These are phyloP conservation scores for Eledona agricola DNA, from an alignment of 2,888 invertebrate species.

Conservation along the genomic window DNA sequence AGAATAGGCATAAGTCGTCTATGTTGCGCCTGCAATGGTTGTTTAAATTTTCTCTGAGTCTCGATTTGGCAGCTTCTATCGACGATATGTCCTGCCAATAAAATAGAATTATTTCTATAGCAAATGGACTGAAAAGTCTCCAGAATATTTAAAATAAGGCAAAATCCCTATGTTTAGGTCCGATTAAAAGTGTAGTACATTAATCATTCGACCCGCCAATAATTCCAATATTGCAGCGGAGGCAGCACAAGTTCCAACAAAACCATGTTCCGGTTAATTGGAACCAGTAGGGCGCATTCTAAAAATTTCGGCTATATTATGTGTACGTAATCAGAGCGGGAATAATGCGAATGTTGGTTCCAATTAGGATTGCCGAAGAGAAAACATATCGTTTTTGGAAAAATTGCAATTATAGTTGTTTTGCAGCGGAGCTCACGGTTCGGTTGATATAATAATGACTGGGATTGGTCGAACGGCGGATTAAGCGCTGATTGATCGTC, in stretches of 20 bases:
- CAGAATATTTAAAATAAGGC: conserved; percentile 32
- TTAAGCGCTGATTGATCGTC: conserved; percentile 41
- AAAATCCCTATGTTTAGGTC: too few relatives aligned
- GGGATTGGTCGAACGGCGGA: conserved; percentile 29
- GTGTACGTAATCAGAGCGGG: too few relatives aligned
- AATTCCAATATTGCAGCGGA: conserved; percentile 33
- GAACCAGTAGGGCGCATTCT: conserved; percentile 29
- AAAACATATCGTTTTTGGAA: conserved; percentile 16
- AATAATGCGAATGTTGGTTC: conserved; percentile 28
- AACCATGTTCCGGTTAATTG: conserved; percentile 35
- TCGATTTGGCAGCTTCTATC: too few relatives aligned
- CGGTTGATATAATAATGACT: conserved; percentile 28
- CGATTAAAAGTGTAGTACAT: conserved; percentile 36
- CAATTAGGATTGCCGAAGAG: conserved; percentile 10
- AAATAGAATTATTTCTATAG: too few relatives aligned
- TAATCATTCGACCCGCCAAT: conserved; percentile 32
- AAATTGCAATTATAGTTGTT: conserved; percentile 32
- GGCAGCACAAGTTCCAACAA: conserved; percentile 33
- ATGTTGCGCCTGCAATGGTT: too few relatives aligned
- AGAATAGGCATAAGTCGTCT: too few relatives aligned
- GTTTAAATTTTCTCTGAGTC: too few relatives aligned
- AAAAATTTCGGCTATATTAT: conserved; percentile 29
- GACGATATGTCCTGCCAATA: too few relatives aligned
- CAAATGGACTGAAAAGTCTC: conserved; percentile 10
- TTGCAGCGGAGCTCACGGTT: conserved; percentile 21